Conservation (phyloP, 2,888 invertebrate genomes). For the Alsophila aescularia region DNA sequence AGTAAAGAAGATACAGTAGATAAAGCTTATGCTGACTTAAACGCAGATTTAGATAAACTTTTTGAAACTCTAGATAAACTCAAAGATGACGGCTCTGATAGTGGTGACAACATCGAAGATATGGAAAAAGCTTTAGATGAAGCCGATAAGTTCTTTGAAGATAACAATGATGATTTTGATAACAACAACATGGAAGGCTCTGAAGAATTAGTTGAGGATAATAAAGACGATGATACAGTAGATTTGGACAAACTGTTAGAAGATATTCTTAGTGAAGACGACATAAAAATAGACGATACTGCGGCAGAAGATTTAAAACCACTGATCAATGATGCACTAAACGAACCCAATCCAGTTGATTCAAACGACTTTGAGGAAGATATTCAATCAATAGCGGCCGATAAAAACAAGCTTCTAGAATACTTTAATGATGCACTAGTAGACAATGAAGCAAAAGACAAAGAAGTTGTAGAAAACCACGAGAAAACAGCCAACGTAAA, state of each 20-base stretch:
- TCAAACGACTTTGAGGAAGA: slow-evolving; percentile 17
- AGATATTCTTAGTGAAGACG: slow-evolving; percentile 28
- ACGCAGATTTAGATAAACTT: slow-evolving; percentile 59
- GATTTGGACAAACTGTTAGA: slow-evolving; percentile 43
- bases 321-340: slow-evolving; percentile 26
- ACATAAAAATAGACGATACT: slow-evolving; percentile 22
- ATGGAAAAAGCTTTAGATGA: slow-evolving; percentile 31
- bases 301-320: slow-evolving; percentile 17
- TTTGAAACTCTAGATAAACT: slow-evolving; percentile 59
- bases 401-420: slow-evolving; percentile 31
- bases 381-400: slow-evolving; percentile 16
- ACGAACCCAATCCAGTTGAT: slow-evolving; percentile 34
- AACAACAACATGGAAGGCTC: slow-evolving; percentile 16
- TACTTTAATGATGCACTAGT: slow-evolving; percentile 56
- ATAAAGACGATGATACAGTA: slow-evolving; percentile 32
- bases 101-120: slow-evolving; percentile 28
- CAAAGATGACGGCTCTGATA: slow-evolving; percentile 35
- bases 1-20: slow-evolving; percentile 51
- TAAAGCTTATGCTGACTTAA: slow-evolving; percentile 56
- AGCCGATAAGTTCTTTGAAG: slow-evolving; percentile 30
- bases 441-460: slow-evolving; percentile 34
- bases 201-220: slow-evolving; percentile 28
- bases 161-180: slow-evolving; percentile 8
- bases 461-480: slow-evolving; percentile 20
- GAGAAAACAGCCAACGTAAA: slow-evolving; percentile 17